phyloP scores from a whole-genome alignment of 2,888 invertebrate species.

The Hetaerina titia region DNA sequence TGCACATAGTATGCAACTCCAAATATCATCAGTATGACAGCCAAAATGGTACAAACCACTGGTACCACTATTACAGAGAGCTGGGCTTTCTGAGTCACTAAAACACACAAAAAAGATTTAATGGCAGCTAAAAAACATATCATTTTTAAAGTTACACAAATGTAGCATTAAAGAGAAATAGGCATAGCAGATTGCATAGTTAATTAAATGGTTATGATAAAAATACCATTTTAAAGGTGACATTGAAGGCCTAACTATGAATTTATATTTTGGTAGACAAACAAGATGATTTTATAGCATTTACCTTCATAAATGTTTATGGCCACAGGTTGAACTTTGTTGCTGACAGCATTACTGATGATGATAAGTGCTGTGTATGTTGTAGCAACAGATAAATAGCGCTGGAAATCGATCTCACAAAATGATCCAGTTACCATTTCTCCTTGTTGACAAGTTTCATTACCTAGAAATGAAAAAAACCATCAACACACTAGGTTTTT shows the following conservation, averaged over 20 bases:
- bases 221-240: not conserved
- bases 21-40: slow-evolving; percentile 90
- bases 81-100: slow-evolving; percentile 89
- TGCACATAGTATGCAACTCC: slow-evolving; percentile 93
- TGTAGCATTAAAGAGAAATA: not conserved
- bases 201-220: not conserved
- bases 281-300: slow-evolving; percentile 70
- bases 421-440: slow-evolving; percentile 72
- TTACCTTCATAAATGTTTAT: slow-evolving; percentile 92
- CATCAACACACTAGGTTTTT: not conserved
- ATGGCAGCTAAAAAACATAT: not conserved
- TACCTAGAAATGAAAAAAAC: slow-evolving; percentile 69
- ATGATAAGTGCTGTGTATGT: slow-evolving; percentile 89
- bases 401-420: slow-evolving; percentile 83
- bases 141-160: not conserved
- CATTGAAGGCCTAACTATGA: too few species aligned
- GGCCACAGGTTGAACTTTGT: slow-evolving; percentile 84
- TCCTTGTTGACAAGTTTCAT: slow-evolving; percentile 82
- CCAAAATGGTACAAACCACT: slow-evolving; percentile 88
- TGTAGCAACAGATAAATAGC: slow-evolving; percentile 85
- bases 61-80: slow-evolving; percentile 94
- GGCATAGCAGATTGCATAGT: slow-evolving; percentile 71
- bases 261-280: not conserved
- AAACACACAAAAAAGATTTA: slow-evolving; percentile 72
- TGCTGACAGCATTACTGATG: slow-evolving; percentile 87